Evolutionary conservation across 2,113 vertebrate species (phyloP).

Genomic region (Tragelaphus scriptus): DNA sequence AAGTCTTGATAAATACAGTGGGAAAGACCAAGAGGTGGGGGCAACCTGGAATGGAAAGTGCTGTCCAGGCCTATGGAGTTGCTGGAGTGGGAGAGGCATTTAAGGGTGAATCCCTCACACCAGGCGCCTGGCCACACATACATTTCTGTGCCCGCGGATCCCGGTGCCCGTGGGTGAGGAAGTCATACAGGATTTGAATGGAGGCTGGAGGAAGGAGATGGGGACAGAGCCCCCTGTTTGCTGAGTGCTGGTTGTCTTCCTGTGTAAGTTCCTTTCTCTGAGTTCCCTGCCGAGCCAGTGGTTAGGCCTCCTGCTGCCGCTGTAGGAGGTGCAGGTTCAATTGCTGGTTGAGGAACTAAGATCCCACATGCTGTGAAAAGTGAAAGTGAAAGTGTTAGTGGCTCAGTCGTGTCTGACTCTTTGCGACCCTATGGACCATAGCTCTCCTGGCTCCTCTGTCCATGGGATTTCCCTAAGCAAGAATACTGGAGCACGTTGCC

Average conservation of each 20-base stretch:
- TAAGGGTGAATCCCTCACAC: background rate
- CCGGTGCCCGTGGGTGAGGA: rapidly evolving
- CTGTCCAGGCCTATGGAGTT: rapidly evolving
- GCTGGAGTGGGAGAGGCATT: too few relatives aligned
- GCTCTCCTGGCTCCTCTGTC: background rate
- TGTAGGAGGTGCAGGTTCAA: background rate
- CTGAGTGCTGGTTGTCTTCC: background rate
- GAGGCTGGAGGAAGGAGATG: background rate
- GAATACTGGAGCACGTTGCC: background rate
- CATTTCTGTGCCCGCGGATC: background rate
- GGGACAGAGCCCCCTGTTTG: background rate
- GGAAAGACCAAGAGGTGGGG: background rate
- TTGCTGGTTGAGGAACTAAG: background rate
- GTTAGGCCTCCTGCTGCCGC: background rate
- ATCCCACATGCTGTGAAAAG: background rate
- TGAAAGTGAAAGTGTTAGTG: background rate
- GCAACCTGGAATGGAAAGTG: background rate
- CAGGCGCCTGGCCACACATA: rapidly evolving
- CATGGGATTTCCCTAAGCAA: background rate
- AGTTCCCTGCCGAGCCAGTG: background rate
- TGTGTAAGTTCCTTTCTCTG: background rate
- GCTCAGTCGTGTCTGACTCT: background rate
- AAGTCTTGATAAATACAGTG: background rate
- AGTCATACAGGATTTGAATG: background rate
- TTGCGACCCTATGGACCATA: background rate